Percentiles rank a stretch among this genome's conserved stretches.
These are phyloP conservation scores for Notocelia uddmanniana DNA, from an alignment of 2,888 invertebrate genomes.

Conservation along the genomic window DNA sequence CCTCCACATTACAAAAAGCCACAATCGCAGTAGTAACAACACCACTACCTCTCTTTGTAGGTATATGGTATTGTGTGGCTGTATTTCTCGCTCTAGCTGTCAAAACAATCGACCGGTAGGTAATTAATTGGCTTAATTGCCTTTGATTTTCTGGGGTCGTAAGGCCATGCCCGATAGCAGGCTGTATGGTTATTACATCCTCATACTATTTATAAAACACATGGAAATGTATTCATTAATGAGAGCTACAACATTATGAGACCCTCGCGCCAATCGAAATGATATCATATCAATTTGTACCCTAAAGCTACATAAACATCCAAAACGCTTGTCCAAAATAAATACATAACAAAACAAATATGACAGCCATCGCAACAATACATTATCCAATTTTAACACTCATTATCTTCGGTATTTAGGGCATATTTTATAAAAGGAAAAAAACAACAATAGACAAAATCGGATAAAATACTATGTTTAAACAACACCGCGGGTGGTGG, in stretches of 20 bases:
- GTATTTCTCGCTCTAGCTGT: too few relatives aligned
- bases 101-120: too few relatives aligned
- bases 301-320: conserved; percentile 27
- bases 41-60: too few relatives aligned
- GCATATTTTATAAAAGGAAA: conserved; percentile 58
- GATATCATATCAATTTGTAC: conserved; percentile 14
- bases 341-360: conserved; percentile 51
- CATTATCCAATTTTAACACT: conserved; percentile 70
- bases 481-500: conserved; percentile 70
- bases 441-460: conserved; percentile 56
- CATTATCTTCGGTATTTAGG: conserved; percentile 70
- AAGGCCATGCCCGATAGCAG: too few relatives aligned
- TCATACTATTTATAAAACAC: too few relatives aligned
- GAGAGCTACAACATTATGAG: not conserved
- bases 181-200: too few relatives aligned
- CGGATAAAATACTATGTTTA: conserved; percentile 57
- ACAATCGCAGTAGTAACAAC: too few relatives aligned
- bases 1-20: too few relatives aligned
- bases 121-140: too few relatives aligned
- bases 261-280: conserved; percentile 13
- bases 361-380: conserved; percentile 54
- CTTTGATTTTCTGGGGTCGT: too few relatives aligned
- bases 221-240: not conserved
- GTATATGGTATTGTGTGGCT: too few relatives aligned
- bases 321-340: conserved; percentile 21